phyloP scores from a whole-genome alignment of 2,888 invertebrate genomes.

The Biston stratarius region DNA sequence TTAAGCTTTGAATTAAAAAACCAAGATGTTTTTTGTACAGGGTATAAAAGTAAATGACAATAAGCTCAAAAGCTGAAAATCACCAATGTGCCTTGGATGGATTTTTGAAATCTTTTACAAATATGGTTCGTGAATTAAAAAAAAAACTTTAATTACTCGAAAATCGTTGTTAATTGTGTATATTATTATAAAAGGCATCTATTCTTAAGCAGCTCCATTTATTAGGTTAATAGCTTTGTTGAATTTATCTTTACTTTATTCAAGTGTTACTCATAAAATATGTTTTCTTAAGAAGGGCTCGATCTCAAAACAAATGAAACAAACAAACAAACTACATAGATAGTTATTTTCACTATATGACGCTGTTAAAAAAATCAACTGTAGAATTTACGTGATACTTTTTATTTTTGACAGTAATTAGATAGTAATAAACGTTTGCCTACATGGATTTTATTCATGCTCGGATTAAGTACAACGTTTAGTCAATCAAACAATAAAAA shows the following conservation, averaged over 20 bases:
- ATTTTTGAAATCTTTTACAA: conserved; percentile 52
- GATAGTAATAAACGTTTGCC: not conserved
- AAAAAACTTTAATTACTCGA: conserved; percentile 29
- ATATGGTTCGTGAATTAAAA: conserved; percentile 51
- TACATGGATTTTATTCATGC: not conserved
- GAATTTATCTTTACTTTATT: conserved; percentile 68
- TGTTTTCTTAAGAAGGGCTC: conserved; percentile 48
- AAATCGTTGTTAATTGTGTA: conserved; percentile 39
- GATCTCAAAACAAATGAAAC: not conserved
- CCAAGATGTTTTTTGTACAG: conserved; percentile 56
- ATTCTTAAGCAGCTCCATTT: conserved; percentile 53
- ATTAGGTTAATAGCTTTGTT: conserved; percentile 55
- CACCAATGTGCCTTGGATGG: conserved; percentile 62
- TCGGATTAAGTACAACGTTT: not conserved
- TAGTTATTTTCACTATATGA: not conserved
- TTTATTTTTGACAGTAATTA: not conserved
- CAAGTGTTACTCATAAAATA: conserved; percentile 69
- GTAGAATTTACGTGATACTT: not conserved
- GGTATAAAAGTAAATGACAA: conserved; percentile 74
- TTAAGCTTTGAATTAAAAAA: no score
- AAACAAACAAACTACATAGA: no score
- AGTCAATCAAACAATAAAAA: not conserved
- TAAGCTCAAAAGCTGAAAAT: conserved; percentile 63
- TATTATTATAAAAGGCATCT: conserved; percentile 33
- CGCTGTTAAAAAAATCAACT: not conserved